A percentile compares a stretch with the other conserved stretches of the same genome.
These are phyloP conservation scores for Apeira syringaria DNA, from an alignment of 2,888 invertebrate species.

Conservation along the genomic window DNA sequence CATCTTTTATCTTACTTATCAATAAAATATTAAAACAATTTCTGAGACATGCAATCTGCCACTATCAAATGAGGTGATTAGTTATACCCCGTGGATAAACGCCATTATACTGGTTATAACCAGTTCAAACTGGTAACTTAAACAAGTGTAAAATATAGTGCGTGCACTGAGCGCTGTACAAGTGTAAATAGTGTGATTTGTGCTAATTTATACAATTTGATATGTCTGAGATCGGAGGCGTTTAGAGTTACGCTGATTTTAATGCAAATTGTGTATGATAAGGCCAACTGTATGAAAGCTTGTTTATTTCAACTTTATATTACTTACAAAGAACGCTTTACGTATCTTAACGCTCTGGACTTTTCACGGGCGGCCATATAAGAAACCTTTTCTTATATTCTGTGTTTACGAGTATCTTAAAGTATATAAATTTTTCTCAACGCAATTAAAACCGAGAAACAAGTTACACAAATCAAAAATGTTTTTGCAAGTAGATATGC, in stretches of 20 bases:
- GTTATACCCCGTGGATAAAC: too few relatives aligned
- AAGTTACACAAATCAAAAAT: too few relatives aligned
- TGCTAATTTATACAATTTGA: constrained; percentile 31
- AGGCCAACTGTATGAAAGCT: constrained; percentile 4
- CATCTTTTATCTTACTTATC: too few relatives aligned
- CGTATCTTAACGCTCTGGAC: too few relatives aligned
- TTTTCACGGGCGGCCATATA: too few relatives aligned
- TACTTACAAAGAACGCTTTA: too few relatives aligned
- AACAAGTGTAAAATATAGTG: constrained; percentile 30
- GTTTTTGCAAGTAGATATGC: too few relatives aligned
- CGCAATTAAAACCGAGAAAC: too few relatives aligned
- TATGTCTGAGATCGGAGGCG: constrained; percentile 15
- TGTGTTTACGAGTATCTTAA: too few relatives aligned
- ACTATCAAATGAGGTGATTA: constrained; percentile 28
- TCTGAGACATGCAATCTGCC: constrained; percentile 16
- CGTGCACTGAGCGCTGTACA: constrained; percentile 1
- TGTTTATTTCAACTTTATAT: neutral
- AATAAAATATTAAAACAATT: constrained; percentile 9
- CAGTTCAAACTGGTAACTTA: constrained; percentile 8
- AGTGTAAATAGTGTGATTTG: constrained; percentile 23
- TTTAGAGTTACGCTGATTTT: constrained; percentile 11
- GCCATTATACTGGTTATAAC: constrained; percentile 22
- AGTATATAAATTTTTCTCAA: too few relatives aligned
- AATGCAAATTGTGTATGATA: constrained; percentile 11
- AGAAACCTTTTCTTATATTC: too few relatives aligned